These are phyloP conservation scores for Orchestia grillus DNA, from an alignment of 1,140 invertebrate species.

Conservation along the genomic window DNA sequence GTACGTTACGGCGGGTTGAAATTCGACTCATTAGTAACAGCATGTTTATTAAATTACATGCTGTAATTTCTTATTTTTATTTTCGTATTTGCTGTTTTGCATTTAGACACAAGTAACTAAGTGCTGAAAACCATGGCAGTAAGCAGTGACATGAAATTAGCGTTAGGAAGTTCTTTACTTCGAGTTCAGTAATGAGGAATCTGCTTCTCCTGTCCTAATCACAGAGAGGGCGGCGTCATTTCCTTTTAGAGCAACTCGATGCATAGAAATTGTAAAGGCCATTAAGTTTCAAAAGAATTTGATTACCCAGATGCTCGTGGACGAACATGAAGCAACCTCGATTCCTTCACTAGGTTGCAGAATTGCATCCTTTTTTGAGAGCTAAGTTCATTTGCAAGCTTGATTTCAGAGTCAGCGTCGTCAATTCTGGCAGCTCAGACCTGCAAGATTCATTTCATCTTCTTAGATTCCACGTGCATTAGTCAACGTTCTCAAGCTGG, in stretches of 20 bases:
- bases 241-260: neutral
- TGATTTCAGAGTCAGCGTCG: conserved; percentile 6
- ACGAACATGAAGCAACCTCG: neutral
- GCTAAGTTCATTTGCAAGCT: conserved; percentile 26
- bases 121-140: neutral
- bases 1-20: neutral
- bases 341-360: neutral
- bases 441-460: conserved; percentile 32
- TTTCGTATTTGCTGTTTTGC: neutral
- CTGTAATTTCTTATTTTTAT: neutral
- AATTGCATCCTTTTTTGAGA: neutral
- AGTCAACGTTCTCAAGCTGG: conserved; percentile 50
- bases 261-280: neutral
- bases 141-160: neutral
- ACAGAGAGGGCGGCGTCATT: neutral
- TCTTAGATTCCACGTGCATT: conserved; percentile 50
- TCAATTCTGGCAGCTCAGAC: neutral
- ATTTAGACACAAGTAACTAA: neutral
- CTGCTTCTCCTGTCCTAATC: neutral
- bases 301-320: neutral
- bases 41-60: neutral
- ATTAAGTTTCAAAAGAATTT: neutral
- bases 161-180: neutral
- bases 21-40: neutral
- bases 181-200: neutral